Conservation (phyloP, 2,888 invertebrate species). For the Caenorhabditis becei region DNA sequence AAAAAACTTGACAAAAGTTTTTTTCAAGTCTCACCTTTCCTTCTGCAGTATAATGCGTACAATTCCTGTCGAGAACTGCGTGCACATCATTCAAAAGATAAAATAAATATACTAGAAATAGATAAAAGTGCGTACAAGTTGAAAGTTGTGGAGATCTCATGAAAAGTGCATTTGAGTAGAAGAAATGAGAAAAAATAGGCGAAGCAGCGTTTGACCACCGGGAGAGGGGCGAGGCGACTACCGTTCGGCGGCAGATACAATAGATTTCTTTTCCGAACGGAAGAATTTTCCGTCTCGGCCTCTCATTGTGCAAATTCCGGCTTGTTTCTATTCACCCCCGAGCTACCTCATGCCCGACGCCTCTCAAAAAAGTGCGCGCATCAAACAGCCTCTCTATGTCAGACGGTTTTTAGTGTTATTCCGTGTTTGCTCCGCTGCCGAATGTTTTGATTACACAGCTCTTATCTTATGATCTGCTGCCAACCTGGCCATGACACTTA, state of each 20-base stretch:
- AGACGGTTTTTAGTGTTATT: conserved; percentile 32
- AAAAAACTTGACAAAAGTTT: too few relatives aligned
- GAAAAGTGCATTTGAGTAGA: conserved; percentile 36
- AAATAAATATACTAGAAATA: conserved; percentile 24
- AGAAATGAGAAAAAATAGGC: background rate
- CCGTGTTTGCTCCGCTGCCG: background rate
- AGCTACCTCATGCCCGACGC: background rate
- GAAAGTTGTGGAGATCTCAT: conserved; percentile 26
- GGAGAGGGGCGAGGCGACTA: conserved; percentile 26
- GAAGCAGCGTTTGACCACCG: conserved; percentile 22
- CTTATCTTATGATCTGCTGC: conserved; percentile 46
- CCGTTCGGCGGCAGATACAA: conserved; percentile 38
- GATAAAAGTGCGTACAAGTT: conserved; percentile 40
- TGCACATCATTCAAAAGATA: conserved; percentile 14
- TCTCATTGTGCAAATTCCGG: conserved; percentile 44
- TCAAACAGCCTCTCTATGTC: conserved; percentile 17
- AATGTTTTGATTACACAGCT: conserved; percentile 44
- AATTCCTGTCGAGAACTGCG: conserved; percentile 50
- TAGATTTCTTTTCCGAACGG: conserved; percentile 9
- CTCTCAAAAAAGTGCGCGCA: conserved; percentile 35
- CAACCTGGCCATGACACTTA: conserved; percentile 43
- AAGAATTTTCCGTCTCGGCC: conserved; percentile 22
- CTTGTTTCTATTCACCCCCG: conserved; percentile 41
- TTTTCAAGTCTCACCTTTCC: conserved; percentile 30
- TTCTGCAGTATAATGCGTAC: conserved; percentile 24